Conservation (phyloP, 2,113 vertebrate species). For the Petaurus breviceps region DNA sequence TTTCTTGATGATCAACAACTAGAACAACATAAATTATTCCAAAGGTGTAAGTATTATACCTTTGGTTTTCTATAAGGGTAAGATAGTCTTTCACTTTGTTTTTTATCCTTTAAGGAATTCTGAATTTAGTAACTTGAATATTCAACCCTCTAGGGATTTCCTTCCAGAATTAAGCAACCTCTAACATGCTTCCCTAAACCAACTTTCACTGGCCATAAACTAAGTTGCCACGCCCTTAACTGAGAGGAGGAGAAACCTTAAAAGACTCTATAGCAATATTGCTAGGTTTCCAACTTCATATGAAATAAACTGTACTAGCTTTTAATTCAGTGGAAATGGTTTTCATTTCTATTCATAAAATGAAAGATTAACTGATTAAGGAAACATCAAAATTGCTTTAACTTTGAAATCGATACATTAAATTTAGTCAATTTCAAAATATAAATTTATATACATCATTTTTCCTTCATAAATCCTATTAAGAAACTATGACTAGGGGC, state of each 20-base stretch:
- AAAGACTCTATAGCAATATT: neutral
- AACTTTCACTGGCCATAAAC: neutral
- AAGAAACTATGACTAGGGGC: slow-evolving; percentile 10
- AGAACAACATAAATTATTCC: neutral
- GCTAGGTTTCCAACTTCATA: neutral
- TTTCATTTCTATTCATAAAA: neutral
- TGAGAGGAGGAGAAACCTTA: neutral
- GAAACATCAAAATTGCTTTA: slow-evolving; percentile 44
- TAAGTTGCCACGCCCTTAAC: neutral
- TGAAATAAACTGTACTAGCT: neutral
- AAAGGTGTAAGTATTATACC: neutral
- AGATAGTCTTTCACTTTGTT: fast-evolving
- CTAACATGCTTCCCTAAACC: neutral
- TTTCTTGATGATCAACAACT: neutral
- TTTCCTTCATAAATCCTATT: neutral
- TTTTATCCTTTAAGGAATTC: neutral
- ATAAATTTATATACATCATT: slow-evolving; percentile 21
- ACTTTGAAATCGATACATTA: neutral
- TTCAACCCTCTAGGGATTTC: neutral
- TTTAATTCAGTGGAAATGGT: slow-evolving; percentile 1
- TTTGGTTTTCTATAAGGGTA: neutral
- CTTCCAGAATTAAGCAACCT: neutral
- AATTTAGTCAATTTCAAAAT: slow-evolving; percentile 31
- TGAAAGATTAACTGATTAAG: slow-evolving; percentile 50
- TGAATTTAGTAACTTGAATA: neutral